A percentile compares a stretch with the other conserved stretches of the same genome.
These are phyloP conservation scores for Machimus atricapillus DNA, from an alignment of 2,888 invertebrate species.

Conservation along the genomic window DNA sequence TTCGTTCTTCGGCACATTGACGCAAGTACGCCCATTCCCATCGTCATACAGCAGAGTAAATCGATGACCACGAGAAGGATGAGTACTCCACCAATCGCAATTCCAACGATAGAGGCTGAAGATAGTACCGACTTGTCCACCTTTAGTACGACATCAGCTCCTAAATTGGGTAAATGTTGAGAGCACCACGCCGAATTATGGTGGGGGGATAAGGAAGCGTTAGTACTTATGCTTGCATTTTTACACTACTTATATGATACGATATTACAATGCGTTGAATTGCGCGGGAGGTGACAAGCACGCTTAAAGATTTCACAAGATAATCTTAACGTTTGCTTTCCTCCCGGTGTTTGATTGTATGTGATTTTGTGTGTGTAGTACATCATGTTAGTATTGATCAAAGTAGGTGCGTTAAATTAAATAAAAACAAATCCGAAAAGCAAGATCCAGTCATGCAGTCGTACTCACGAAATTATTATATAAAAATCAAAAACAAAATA, in stretches of 20 bases:
- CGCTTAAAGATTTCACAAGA: neutral
- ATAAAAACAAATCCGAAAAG: neutral
- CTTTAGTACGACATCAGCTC: constrained; percentile 59
- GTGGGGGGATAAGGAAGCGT: neutral
- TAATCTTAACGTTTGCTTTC: neutral
- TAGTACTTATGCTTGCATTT: neutral
- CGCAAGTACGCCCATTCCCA: constrained; percentile 71
- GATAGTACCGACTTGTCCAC: constrained; percentile 58
- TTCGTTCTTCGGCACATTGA: constrained; percentile 67
- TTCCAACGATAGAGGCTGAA: constrained; percentile 78
- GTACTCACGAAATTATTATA: neutral
- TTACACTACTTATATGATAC: neutral
- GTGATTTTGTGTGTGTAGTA: neutral
- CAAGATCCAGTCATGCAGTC: constrained; percentile 1
- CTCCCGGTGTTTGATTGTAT: neutral
- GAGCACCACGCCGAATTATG: neutral
- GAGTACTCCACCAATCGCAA: constrained; percentile 82
- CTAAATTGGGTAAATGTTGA: constrained; percentile 49
- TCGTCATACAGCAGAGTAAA: constrained; percentile 79
- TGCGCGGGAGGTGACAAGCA: neutral
- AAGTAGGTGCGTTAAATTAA: neutral
- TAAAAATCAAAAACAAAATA: neutral
- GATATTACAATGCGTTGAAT: neutral
- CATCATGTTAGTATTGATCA: constrained; percentile 17
- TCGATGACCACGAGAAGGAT: constrained; percentile 85